Percentiles rank a stretch among this genome's conserved stretches.
These are phyloP conservation scores for Eristalis tenax DNA, from an alignment of 2,888 invertebrate species.

Conservation along the genomic window DNA sequence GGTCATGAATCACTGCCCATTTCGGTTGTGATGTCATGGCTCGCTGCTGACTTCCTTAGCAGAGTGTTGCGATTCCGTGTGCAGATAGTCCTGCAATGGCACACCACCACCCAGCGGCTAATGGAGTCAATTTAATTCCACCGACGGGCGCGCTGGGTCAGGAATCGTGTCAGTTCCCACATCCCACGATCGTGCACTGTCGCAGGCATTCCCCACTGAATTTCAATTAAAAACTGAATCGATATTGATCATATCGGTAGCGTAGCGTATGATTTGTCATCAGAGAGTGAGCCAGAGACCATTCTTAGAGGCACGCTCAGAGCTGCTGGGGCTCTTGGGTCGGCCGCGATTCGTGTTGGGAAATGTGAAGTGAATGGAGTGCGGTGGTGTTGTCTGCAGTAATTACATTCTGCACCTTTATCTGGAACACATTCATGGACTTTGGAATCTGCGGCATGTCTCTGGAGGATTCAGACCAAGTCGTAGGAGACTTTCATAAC, in stretches of 20 bases:
- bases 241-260: slow-evolving; percentile 58
- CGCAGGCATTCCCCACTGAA: slow-evolving; percentile 42
- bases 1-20: neutral
- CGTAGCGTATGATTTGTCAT: slow-evolving; percentile 60
- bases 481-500: neutral
- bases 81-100: neutral
- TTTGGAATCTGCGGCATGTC: slow-evolving; percentile 4
- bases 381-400: slow-evolving; percentile 23
- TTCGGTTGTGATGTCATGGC: slow-evolving; percentile 6
- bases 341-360: slow-evolving; percentile 48
- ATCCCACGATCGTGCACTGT: slow-evolving; percentile 26
- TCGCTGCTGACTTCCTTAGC: neutral
- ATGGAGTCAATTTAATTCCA: slow-evolving; percentile 31
- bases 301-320: slow-evolving; percentile 22
- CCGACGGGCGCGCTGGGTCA: neutral
- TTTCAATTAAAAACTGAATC: slow-evolving; percentile 58
- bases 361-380: slow-evolving; percentile 58
- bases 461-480: slow-evolving; percentile 30
- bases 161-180: slow-evolving; percentile 36
- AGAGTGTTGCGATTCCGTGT: neutral
- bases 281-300: slow-evolving; percentile 18
- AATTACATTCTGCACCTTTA: slow-evolving; percentile 45
- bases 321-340: neutral
- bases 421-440: slow-evolving; percentile 26
- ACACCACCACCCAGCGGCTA: neutral